Percentiles rank a stretch among this genome's conserved stretches.
Conservation (phyloP, 2,797 vertebrate species). For the Ctenopoma kingsleyae region DNA sequence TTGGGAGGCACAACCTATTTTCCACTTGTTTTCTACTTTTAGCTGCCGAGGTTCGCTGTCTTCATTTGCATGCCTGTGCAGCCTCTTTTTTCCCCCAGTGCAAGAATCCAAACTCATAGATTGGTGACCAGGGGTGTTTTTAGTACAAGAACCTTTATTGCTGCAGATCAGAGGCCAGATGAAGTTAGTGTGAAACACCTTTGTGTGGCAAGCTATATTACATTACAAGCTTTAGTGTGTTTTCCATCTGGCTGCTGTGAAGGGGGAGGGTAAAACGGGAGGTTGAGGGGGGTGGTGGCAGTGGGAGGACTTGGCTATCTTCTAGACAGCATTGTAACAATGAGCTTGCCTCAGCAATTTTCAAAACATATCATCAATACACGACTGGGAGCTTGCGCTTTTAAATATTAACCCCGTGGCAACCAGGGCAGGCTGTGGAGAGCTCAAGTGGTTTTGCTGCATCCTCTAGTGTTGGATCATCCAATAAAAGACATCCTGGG, state of each 20-base stretch:
- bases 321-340: conserved; percentile 78
- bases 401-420: conserved; percentile 80
- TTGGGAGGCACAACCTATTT: conserved; percentile 51
- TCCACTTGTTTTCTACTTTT: conserved; percentile 57
- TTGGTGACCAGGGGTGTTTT: conserved; percentile 31
- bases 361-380: conserved; percentile 85
- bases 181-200: conserved; percentile 63
- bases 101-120: neutral
- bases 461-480: conserved; percentile 61
- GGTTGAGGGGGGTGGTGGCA: neutral
- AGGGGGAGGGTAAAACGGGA: conserved; percentile 28
- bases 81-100: neutral
- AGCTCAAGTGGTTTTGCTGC: conserved; percentile 64
- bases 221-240: conserved; percentile 79
- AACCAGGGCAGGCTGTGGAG: conserved; percentile 48
- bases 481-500: conserved; percentile 73
- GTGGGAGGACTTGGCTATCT: conserved; percentile 57
- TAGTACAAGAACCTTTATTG: conserved; percentile 15
- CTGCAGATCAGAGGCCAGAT: conserved; percentile 60
- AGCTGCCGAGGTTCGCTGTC: conserved; percentile 20
- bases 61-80: conserved; percentile 18
- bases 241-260: conserved; percentile 77
- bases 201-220: conserved; percentile 64
- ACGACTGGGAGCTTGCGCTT: conserved; percentile 68
- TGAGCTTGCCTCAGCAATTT: conserved; percentile 83